Conservation (phyloP, 2,113 vertebrate species). For the Bungarus multicinctus region DNA sequence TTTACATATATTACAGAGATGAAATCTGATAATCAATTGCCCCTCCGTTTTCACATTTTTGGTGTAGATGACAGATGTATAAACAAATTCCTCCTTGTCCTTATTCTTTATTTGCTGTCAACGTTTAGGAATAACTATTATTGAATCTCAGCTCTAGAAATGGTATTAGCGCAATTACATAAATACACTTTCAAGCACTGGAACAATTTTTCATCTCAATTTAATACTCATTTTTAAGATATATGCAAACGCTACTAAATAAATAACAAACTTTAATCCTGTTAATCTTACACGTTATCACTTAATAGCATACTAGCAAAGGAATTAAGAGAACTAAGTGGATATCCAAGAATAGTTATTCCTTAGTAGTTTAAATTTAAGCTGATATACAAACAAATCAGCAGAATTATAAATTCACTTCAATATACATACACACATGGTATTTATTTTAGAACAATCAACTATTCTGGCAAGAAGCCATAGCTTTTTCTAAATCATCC, state of each 20-base stretch:
- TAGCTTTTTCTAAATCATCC: neutral
- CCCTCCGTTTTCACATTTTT: slow-evolving; percentile 66
- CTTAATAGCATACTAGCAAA: slow-evolving; percentile 26
- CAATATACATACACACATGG: neutral
- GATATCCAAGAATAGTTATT: neutral
- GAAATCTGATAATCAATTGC: slow-evolving; percentile 66
- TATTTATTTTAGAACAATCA: neutral
- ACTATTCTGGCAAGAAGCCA: neutral
- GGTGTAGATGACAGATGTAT: slow-evolving; percentile 64
- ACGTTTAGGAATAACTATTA: slow-evolving; percentile 41
- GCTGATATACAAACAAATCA: neutral
- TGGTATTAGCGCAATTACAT: slow-evolving; percentile 44
- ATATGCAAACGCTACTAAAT: slow-evolving; percentile 17
- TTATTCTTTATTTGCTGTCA: slow-evolving; percentile 43
- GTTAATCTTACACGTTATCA: neutral
- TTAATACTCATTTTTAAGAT: slow-evolving; percentile 57
- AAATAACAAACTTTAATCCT: slow-evolving; percentile 15
- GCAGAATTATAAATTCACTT: neutral
- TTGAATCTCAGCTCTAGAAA: slow-evolving; percentile 54
- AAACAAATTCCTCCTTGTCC: slow-evolving; percentile 48
- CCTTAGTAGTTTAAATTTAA: neutral
- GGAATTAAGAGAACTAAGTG: neutral
- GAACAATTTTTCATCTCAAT: slow-evolving; percentile 48
- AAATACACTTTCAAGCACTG: slow-evolving; percentile 54
- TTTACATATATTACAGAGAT: slow-evolving; percentile 74